These are phyloP conservation scores for Xestia rhomboidea DNA, from an alignment of 2,888 invertebrate species.

Conservation along the genomic window DNA sequence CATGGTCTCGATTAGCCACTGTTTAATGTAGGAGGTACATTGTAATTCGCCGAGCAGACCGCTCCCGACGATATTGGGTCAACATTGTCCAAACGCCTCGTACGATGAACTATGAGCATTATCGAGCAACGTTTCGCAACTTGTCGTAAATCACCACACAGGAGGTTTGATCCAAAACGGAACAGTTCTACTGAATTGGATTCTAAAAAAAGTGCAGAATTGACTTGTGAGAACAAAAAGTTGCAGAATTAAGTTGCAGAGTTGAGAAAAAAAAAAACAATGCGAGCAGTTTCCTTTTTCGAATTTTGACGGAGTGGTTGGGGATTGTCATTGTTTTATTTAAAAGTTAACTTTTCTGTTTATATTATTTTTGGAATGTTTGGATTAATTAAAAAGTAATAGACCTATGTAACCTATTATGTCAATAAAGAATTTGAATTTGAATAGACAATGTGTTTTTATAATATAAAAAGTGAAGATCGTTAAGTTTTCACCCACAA, in stretches of 20 bases:
- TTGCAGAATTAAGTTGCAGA: constrained; percentile 36
- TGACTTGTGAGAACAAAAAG: constrained; percentile 28
- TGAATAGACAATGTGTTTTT: not conserved
- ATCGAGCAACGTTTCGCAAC: constrained; percentile 70
- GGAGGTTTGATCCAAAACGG: constrained; percentile 59
- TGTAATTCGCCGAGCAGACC: constrained; percentile 70
- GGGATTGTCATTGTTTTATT: constrained; percentile 5
- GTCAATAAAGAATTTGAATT: too few species aligned
- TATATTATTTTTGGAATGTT: not conserved
- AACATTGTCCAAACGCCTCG: constrained; percentile 80
- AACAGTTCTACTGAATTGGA: constrained; percentile 47
- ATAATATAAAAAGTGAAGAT: not conserved
- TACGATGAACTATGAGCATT: constrained; percentile 75
- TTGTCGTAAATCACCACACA: constrained; percentile 67
- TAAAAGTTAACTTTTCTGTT: not conserved
- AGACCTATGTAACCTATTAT: too few species aligned
- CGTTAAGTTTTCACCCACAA: not conserved
- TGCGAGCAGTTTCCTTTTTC: constrained; percentile 17
- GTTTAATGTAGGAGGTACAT: constrained; percentile 75
- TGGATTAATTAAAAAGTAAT: not conserved
- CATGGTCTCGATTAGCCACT: constrained; percentile 71
- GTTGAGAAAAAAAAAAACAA: constrained; percentile 11
- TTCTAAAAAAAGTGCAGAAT: constrained; percentile 54
- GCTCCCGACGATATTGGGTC: constrained; percentile 75
- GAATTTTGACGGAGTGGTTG: not conserved